Evolutionary conservation across 2,797 vertebrate species (phyloP).

Genomic region (Pelochelys cantorii): DNA sequence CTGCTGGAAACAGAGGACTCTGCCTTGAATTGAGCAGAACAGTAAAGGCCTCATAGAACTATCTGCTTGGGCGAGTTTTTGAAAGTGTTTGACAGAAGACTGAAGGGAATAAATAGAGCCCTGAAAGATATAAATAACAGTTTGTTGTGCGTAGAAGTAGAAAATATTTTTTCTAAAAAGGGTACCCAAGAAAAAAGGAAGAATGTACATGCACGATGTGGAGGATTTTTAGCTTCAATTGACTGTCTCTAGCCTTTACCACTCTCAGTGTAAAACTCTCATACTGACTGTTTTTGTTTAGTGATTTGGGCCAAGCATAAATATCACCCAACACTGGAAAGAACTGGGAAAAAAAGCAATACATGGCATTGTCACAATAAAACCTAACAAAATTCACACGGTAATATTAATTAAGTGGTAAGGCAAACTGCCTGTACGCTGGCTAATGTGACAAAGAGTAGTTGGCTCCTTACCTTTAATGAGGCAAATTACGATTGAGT

Average conservation of each 20-base stretch:
- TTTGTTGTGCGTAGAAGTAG: neutral
- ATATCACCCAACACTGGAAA: neutral
- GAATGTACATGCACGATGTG: neutral
- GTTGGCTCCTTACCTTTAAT: neutral
- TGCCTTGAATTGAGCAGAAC: neutral
- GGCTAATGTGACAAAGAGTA: neutral
- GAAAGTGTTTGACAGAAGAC: neutral
- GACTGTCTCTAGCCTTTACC: neutral
- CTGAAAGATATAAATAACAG: neutral
- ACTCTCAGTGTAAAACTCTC: neutral
- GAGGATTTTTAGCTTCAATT: neutral
- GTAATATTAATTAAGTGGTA: neutral
- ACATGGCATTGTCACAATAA: neutral
- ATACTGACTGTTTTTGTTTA: neutral
- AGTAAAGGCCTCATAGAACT: neutral
- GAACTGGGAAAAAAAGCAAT: neutral
- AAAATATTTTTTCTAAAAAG: neutral
- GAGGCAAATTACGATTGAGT: neutral
- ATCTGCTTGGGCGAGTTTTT: neutral
- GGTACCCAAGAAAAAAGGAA: neutral
- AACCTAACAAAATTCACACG: neutral
- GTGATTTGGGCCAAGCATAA: neutral
- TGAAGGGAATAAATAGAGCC: neutral
- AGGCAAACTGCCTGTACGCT: neutral
- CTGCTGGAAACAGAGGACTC: neutral